Percentiles rank a stretch among this genome's conserved stretches.
Evolutionary conservation across 1,140 invertebrate genomes (phyloP).

Genomic region (Trachymyrmex septentrionalis): DNA sequence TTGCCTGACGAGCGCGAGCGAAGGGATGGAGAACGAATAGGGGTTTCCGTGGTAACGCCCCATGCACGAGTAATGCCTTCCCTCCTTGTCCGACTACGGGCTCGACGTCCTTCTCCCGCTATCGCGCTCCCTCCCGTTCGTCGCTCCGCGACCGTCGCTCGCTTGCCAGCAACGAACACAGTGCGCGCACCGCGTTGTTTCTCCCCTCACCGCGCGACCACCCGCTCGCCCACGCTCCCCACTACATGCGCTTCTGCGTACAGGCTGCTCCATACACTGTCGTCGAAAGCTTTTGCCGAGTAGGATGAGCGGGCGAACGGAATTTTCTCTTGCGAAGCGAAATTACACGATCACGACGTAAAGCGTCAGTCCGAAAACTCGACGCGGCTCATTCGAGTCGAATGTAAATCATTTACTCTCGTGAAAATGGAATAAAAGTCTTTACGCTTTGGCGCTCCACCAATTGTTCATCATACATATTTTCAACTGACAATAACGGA

Average conservation of each 20-base stretch:
- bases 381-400: conserved; percentile 20
- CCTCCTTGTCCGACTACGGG: conserved; percentile 74
- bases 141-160: conserved; percentile 23
- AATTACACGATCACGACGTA: conserved; percentile 60
- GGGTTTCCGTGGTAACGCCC: conserved; percentile 86
- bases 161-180: conserved; percentile 32
- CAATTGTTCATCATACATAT: neutral
- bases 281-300: conserved; percentile 71
- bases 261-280: conserved; percentile 71
- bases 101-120: conserved; percentile 61
- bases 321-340: conserved; percentile 59
- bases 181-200: conserved; percentile 46
- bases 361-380: conserved; percentile 27
- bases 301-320: conserved; percentile 69
- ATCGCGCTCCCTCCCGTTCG: conserved; percentile 58
- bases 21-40: conserved; percentile 81
- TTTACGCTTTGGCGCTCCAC: neutral
- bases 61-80: conserved; percentile 81
- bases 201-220: neutral
- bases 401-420: conserved; percentile 22
- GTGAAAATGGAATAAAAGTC: neutral
- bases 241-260: conserved; percentile 65
- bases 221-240: conserved; percentile 36
- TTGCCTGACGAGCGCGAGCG: conserved; percentile 60
- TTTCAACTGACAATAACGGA: neutral